Base-by-base conservation (phyloP, 2,797 vertebrate genomes). In the Leptodactylus fallax region DNA sequence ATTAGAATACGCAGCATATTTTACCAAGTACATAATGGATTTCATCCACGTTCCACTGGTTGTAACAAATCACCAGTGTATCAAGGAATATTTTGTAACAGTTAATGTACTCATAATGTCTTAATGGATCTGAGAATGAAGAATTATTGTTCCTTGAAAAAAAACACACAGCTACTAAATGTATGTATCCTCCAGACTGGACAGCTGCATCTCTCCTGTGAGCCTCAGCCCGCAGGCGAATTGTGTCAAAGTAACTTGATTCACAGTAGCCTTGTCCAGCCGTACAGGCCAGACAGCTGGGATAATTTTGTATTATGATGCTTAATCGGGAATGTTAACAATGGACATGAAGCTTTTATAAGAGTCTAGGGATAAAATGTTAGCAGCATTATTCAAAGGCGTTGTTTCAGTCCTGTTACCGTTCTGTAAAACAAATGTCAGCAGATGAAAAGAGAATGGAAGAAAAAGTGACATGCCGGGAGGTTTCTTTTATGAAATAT, bases 241-340 rank as follows among this genome's bases (percentile, higher is more conserved):
- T 74, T 81, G 53, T 65, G n/a, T 79, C 47, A 77, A 67, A 85
- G 87, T 86, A 89, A 89, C 79, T 65, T 89, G 87, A 89, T 86
- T 89, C 87, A 86, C 87, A 89, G 87, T 89, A 89, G 87, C 79
- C 27, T 61, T 86, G 49, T 89, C 60, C 84, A 69, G 79, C 21
- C 63, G 1, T 60, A 83, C 51, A 79, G 36, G 72, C 87, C 81
- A 86, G 84, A 89, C 87, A 89, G 87, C 87, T 89, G 87, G 76
- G 84, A 82, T 86, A 79, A 89, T 89, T 89, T 82, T 89, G 84
- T 79, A 86, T 89, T 86, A 89, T 77, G 84, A 85, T 71, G 72
- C 83, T 89, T 82, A 89, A 89, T 77, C 84, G 65, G 87, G 87
- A 89, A 89, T 89, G 83, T 89, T 89, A 89, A 89, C 87, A 86